Conservation (phyloP, 37 sponge, comb jelly and placozoan genomes). For the Petrosia ficiformis region DNA sequence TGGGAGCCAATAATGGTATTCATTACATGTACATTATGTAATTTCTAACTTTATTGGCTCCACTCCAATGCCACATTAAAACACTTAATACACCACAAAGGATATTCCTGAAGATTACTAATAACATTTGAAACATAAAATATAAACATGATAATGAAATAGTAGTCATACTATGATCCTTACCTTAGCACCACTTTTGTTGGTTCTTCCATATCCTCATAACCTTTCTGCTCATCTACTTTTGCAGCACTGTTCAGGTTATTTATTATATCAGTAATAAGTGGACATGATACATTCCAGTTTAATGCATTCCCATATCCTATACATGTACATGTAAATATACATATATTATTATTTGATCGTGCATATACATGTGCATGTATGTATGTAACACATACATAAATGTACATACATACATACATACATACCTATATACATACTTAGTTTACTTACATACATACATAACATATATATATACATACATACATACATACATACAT, state of each 20-base stretch:
- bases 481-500: neutral
- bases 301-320: neutral
- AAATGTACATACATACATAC: neutral
- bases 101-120: no score
- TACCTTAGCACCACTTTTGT: neutral
- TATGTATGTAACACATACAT: neutral
- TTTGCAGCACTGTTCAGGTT: neutral
- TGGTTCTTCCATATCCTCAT: no score
- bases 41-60: no score
- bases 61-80: no score
- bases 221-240: neutral
- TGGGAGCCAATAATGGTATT: no score
- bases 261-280: neutral
- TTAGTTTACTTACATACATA: neutral
- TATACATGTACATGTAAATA: neutral
- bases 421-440: neutral
- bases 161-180: neutral
- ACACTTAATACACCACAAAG: no score
- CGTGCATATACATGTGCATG: neutral
- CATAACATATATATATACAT: neutral
- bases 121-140: no score
- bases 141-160: no score
- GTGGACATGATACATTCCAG: neutral
- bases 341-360: no score
- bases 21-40: no score